Percentiles rank a stretch among this genome's conserved stretches.
phyloP scores from a whole-genome alignment of 2,888 invertebrate species.

The Erynnis tages region DNA sequence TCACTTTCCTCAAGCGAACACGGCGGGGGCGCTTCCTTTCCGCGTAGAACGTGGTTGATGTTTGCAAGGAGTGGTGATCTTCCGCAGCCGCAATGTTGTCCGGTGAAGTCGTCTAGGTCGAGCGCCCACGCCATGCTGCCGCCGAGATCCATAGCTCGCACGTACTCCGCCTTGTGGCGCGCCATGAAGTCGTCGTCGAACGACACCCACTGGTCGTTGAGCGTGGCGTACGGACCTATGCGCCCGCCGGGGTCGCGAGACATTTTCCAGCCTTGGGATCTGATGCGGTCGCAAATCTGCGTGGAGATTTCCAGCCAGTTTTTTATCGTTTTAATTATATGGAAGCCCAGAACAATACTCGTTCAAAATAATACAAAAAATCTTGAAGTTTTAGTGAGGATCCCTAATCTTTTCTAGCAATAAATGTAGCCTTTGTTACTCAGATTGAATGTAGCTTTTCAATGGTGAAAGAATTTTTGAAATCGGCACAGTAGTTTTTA shows the following conservation, averaged over 20 bases:
- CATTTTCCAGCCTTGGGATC: slow-evolving; percentile 88
- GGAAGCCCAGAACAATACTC: too few species aligned
- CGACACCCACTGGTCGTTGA: slow-evolving; percentile 94
- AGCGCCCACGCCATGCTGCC: slow-evolving; percentile 96
- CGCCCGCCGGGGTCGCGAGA: slow-evolving; percentile 89
- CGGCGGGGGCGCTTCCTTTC: slow-evolving; percentile 83
- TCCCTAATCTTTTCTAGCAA: too few species aligned
- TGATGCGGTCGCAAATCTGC: slow-evolving; percentile 90
- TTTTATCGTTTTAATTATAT: too few species aligned
- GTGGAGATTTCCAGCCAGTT: not conserved
- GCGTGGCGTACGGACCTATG: slow-evolving; percentile 93
- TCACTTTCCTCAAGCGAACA: slow-evolving; percentile 67
- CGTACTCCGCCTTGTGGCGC: slow-evolving; percentile 90
- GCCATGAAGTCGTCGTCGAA: slow-evolving; percentile 94
- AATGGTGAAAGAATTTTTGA: too few species aligned
- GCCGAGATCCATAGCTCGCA: slow-evolving; percentile 89
- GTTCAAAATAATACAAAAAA: too few species aligned
- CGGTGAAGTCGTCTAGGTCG: slow-evolving; percentile 93
- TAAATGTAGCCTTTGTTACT: too few species aligned
- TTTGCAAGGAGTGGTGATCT: slow-evolving; percentile 89
- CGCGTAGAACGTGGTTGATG: slow-evolving; percentile 89
- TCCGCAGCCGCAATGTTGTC: slow-evolving; percentile 88
- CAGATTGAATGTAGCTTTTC: too few species aligned
- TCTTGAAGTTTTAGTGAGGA: too few species aligned
- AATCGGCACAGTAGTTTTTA: too few species aligned